Evolutionary conservation across 2,888 invertebrate genomes (phyloP).

Genomic region (Cantharis rustica): DNA sequence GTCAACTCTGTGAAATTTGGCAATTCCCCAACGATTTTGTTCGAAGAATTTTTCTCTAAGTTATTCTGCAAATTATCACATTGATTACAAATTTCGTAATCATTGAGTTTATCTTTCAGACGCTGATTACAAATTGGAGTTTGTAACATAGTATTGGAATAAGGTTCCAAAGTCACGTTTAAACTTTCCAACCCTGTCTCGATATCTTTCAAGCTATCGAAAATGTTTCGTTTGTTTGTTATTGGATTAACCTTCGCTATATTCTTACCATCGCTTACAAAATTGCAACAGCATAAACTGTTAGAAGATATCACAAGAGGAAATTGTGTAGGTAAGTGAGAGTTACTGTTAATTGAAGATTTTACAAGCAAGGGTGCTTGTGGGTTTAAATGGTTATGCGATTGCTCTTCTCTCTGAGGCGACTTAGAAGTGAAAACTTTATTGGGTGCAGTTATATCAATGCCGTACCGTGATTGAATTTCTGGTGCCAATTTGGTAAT

Average conservation of each 20-base stretch:
- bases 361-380: background rate
- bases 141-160: background rate
- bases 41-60: too few relatives aligned
- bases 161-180: background rate
- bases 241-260: background rate
- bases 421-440: background rate
- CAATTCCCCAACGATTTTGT: background rate
- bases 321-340: background rate
- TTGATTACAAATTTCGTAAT: background rate
- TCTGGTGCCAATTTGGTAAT: constrained; percentile 45
- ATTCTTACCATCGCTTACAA: background rate
- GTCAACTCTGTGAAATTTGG: background rate
- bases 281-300: background rate
- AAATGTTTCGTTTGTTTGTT: background rate
- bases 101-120: too few relatives aligned
- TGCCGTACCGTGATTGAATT: constrained; percentile 48
- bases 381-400: background rate
- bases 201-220: background rate
- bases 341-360: background rate
- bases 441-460: constrained; percentile 7
- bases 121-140: background rate
- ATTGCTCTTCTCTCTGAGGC: background rate
- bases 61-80: background rate
- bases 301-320: background rate
- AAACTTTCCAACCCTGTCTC: background rate